These are phyloP conservation scores for Corythoichthys haematopterus DNA, from an alignment of 2,113 vertebrate species.

Conservation along the genomic window DNA sequence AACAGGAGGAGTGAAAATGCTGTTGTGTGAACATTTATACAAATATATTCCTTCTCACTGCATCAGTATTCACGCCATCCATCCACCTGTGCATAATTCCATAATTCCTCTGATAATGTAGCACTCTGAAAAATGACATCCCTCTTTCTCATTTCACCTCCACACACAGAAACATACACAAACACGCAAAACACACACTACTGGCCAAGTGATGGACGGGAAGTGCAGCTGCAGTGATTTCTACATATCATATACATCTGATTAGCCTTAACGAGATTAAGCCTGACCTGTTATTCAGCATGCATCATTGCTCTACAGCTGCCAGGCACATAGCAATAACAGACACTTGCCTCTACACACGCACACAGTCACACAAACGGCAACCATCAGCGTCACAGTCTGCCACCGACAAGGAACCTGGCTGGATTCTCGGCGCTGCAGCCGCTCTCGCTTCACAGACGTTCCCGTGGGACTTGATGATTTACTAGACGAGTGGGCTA, in stretches of 20 bases:
- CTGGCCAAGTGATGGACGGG: slow-evolving; percentile 23
- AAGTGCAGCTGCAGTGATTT: slow-evolving; percentile 38
- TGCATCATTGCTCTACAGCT: slow-evolving; percentile 44
- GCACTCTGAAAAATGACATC: slow-evolving; percentile 52
- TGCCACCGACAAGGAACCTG: slow-evolving; percentile 44
- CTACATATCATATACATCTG: slow-evolving; percentile 64
- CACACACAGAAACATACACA: slow-evolving; percentile 15
- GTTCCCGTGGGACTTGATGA: slow-evolving; percentile 53
- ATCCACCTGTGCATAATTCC: slow-evolving; percentile 57
- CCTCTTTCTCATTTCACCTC: slow-evolving; percentile 43
- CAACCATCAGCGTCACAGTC: slow-evolving; percentile 54
- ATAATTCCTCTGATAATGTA: slow-evolving; percentile 56
- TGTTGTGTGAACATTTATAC: slow-evolving; percentile 32
- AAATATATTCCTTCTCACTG: slow-evolving; percentile 42
- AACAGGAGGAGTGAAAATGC: slow-evolving; percentile 33
- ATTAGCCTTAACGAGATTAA: slow-evolving; percentile 62
- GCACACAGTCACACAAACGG: slow-evolving; percentile 23
- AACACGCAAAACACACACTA: slow-evolving; percentile 1
- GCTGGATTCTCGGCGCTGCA: slow-evolving; percentile 53
- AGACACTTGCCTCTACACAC: not conserved
- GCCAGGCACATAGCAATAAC: slow-evolving; percentile 31
- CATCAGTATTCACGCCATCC: slow-evolving; percentile 56
- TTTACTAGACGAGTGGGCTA: slow-evolving; percentile 56
- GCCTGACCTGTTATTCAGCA: slow-evolving; percentile 55
- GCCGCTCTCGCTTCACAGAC: slow-evolving; percentile 52